Evolutionary conservation across 2,797 vertebrate species (phyloP).

Genomic region (Discoglossus pictus): DNA sequence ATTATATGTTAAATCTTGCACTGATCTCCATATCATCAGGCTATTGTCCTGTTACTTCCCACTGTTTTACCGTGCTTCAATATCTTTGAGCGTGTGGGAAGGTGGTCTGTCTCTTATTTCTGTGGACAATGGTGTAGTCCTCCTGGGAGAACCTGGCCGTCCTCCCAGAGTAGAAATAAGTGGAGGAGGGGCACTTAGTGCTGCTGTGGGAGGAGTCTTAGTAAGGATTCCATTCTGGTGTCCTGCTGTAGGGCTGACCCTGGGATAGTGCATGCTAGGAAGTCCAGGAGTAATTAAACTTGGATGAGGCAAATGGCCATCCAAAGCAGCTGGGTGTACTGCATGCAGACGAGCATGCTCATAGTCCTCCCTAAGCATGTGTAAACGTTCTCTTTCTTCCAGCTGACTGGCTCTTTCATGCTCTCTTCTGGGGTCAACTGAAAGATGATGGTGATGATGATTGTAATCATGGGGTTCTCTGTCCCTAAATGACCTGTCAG

Average conservation of each 20-base stretch:
- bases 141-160: conserved; percentile 85
- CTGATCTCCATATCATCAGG: conserved; percentile 27
- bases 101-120: conserved; percentile 92
- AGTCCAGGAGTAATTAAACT: conserved; percentile 87
- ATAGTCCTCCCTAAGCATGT: conserved; percentile 91
- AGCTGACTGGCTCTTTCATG: conserved; percentile 82
- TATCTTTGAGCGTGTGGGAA: conserved; percentile 92
- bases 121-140: conserved; percentile 90
- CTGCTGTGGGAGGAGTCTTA: conserved; percentile 90
- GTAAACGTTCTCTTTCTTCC: conserved; percentile 88
- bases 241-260: conserved; percentile 85
- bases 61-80: conserved; percentile 87
- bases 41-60: conserved; percentile 51
- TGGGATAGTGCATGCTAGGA: conserved; percentile 93
- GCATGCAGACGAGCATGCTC: conserved; percentile 81
- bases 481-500: conserved; percentile 90
- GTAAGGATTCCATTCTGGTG: conserved; percentile 92
- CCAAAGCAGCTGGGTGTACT: conserved; percentile 78
- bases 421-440: conserved; percentile 86
- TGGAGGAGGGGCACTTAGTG: conserved; percentile 91
- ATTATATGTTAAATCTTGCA: conserved; percentile 44
- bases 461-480: conserved; percentile 92
- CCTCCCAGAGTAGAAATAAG: conserved; percentile 89
- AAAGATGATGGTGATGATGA: conserved; percentile 76
- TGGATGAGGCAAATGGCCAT: conserved; percentile 86